Evolutionary conservation across 1,140 invertebrate genomes (phyloP).

Genomic region (Adelges cooleyi): DNA sequence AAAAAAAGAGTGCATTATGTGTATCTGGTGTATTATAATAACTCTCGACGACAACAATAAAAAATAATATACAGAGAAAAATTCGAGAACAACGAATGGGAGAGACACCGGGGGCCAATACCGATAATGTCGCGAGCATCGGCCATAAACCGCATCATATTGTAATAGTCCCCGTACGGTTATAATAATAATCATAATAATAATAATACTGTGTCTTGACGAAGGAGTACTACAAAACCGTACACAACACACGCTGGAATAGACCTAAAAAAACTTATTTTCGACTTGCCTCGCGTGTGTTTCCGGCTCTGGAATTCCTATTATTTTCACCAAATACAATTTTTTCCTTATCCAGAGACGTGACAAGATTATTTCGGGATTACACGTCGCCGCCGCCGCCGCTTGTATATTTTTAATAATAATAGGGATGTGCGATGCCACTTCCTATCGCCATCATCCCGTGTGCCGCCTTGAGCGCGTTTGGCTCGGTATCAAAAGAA

Average conservation of each 20-base stretch:
- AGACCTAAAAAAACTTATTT: not conserved
- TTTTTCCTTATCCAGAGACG: not conserved
- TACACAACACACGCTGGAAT: no score
- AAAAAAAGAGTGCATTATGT: no score
- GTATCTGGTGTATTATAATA: no score
- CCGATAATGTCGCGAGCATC: no score
- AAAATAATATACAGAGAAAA: no score
- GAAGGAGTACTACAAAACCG: constrained; percentile 3
- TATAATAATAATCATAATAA: not conserved
- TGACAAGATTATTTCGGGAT: constrained; percentile 22
- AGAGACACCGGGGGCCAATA: no score
- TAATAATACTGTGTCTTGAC: not conserved
- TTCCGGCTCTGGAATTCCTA: constrained; percentile 9
- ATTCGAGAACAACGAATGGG: no score
- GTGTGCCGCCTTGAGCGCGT: no score
- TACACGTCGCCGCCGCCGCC: not conserved
- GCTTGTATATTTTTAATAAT: not conserved
- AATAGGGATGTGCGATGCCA: not conserved
- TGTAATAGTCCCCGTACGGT: not conserved
- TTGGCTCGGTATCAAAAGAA: constrained; percentile 8
- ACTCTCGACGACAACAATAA: no score
- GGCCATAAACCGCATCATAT: no score
- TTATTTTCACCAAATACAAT: constrained; percentile 6
- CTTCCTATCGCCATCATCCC: not conserved
- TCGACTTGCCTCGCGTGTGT: not conserved